Evolutionary conservation across 2,797 vertebrate genomes (phyloP).

Genomic region (Sebastes cheni): DNA sequence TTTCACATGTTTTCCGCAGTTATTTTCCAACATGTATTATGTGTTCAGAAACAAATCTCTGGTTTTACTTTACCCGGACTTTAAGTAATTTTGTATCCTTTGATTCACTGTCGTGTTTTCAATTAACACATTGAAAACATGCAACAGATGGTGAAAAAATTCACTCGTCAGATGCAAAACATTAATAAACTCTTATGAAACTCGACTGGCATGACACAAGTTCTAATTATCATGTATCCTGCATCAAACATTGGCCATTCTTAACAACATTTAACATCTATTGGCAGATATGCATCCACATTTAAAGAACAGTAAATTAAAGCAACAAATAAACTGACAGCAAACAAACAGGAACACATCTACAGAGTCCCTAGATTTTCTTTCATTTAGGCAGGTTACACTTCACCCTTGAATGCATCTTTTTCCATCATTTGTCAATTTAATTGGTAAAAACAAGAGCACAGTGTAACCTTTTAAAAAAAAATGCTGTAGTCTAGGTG

Average conservation of each 20-base stretch:
- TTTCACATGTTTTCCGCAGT: not conserved
- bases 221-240: constrained; percentile 84
- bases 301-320: constrained; percentile 90
- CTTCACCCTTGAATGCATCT: constrained; percentile 56
- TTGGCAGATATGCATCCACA: constrained; percentile 93
- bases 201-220: not conserved
- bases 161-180: constrained; percentile 9
- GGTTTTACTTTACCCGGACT: not conserved
- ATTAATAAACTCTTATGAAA: not conserved
- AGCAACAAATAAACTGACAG: constrained; percentile 86
- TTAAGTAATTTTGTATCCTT: not conserved
- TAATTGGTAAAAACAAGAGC: constrained; percentile 56
- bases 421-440: constrained; percentile 35
- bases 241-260: constrained; percentile 92
- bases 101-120: constrained; percentile 27
- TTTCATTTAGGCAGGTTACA: constrained; percentile 68
- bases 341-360: constrained; percentile 86
- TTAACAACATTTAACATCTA: constrained; percentile 97
- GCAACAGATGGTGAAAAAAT: not conserved
- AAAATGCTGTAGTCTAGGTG: constrained; percentile 42
- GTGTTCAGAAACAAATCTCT: not conserved
- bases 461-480: constrained; percentile 59
- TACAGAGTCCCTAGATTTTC: constrained; percentile 77
- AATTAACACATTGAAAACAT: constrained; percentile 33
- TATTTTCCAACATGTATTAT: not conserved